These are phyloP conservation scores for Schizotus pectinicornis DNA, from an alignment of 2,888 invertebrate species.

Conservation along the genomic window DNA sequence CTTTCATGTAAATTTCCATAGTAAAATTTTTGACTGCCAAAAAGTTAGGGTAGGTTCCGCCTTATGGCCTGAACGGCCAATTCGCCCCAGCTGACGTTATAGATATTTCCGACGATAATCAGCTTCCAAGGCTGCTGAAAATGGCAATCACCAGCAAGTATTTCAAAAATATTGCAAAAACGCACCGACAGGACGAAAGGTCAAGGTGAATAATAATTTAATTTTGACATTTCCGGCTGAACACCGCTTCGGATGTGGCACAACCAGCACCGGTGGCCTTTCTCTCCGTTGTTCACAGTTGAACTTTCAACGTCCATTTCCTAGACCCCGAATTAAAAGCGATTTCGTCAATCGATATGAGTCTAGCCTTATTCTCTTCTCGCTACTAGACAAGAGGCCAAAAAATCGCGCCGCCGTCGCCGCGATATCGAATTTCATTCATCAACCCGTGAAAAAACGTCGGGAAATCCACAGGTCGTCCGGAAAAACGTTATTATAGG, in stretches of 20 bases:
- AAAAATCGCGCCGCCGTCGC: background rate
- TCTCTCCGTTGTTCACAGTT: conserved; percentile 5
- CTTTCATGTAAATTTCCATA: no score
- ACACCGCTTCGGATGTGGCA: background rate
- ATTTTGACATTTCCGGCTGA: conserved; percentile 11
- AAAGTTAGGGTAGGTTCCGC: no score
- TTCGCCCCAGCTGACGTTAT: no score
- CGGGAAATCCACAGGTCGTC: conserved; percentile 23
- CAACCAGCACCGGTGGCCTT: conserved; percentile 12
- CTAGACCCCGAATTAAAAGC: conserved; percentile 13
- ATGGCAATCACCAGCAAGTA: background rate
- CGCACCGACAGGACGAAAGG: conserved; percentile 6
- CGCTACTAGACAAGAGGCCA: conserved; percentile 3
- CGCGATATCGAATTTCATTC: conserved; percentile 13
- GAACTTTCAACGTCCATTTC: conserved; percentile 7
- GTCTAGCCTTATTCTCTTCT: conserved; percentile 20
- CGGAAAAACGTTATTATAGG: conserved; percentile 20
- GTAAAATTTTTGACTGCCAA: no score
- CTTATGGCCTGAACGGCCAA: no score
- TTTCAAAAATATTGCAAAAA: background rate
- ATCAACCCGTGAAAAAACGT: conserved; percentile 17
- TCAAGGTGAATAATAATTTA: conserved; percentile 15
- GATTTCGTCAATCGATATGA: conserved; percentile 20
- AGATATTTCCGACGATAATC: background rate
- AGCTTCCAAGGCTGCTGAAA: background rate